Base-by-base conservation (phyloP, 2,797 vertebrate species). In the Diglossa cyanea region DNA sequence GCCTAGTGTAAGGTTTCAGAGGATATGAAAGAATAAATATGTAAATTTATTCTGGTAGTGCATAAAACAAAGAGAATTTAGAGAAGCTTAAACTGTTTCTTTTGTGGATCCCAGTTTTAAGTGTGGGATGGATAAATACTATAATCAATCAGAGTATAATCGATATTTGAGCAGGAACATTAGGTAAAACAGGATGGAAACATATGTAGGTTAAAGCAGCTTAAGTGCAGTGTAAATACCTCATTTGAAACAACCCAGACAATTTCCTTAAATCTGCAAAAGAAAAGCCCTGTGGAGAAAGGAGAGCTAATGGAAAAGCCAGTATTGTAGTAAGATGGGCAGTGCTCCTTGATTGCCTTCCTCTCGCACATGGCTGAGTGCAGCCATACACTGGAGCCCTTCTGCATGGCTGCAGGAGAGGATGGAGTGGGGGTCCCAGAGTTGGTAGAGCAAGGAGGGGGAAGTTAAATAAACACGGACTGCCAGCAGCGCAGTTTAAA, bases 401-500 rank as follows among this genome's bases (percentile, higher is more conserved):
- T 88, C 88, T 86, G 94, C 87, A 51, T 31, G 86, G 85, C 72
- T 85, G 40, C 40, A 42, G 76, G 75, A 17, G 66, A 53, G 66
- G 70, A 63, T 74, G 54, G 44, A 76, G 53, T n/a, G 54, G 60
- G 47, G 53, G 35, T 70, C 61, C 75, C 67, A 13, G 51, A 39
- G 55, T 28, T 16, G 54, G 35, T 11, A 60, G 62, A 35, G 75
- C 55, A 53, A 68, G 28, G 60, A 73, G 75, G 57, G 78, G 57
- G 20, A 76, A 76, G 61, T 75, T 83, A 83, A 85, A 94, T 67
- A 78, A 90, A 86, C 91, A 51, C 0, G 18, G 68, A 10, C 23
- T 33, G 66, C 91, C 82, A 65, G 86, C 70, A 94, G 95, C 88
- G 76, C 62, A n/a, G 75, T 28, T 90, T 81, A 54, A 63, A 94